Conservation (phyloP, 2,797 vertebrate species). For the Holocentrus rufus region DNA sequence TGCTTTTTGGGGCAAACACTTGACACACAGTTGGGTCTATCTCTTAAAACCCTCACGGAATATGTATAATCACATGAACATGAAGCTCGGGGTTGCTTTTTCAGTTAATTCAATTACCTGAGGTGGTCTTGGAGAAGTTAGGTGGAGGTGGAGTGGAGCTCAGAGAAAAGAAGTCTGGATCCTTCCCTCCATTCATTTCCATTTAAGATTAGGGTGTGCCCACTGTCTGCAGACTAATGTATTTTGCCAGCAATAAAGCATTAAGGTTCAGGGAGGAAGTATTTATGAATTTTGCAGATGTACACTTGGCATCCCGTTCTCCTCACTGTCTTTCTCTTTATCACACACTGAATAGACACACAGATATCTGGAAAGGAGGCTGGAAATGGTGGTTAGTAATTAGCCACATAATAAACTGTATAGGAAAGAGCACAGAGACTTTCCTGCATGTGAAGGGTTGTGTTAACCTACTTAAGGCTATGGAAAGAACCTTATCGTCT, state of each 20-base stretch:
- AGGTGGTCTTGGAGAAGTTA: constrained; percentile 47
- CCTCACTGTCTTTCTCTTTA: constrained; percentile 57
- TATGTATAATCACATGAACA: constrained; percentile 40
- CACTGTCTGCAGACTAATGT: constrained; percentile 54
- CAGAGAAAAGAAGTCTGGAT: constrained; percentile 48
- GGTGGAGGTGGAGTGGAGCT: constrained; percentile 39
- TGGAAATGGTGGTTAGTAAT: constrained; percentile 57
- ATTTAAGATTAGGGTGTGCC: constrained; percentile 29
- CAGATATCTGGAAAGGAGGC: constrained; percentile 47
- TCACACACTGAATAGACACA: constrained; percentile 45
- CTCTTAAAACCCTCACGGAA: constrained; percentile 13
- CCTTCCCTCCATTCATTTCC: constrained; percentile 37
- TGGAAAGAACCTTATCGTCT: constrained; percentile 46
- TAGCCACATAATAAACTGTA: constrained; percentile 53
- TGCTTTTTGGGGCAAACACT: constrained; percentile 49
- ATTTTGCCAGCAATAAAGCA: constrained; percentile 62
- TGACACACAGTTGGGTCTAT: constrained; percentile 35
- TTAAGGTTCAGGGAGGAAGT: constrained; percentile 58
- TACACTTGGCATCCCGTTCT: constrained; percentile 52
- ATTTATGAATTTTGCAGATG: constrained; percentile 71
- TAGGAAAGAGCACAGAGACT: constrained; percentile 20
- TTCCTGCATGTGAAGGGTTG: constrained; percentile 17
- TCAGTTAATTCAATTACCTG: constrained; percentile 62
- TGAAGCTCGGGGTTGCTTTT: constrained; percentile 40
- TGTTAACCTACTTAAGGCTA: constrained; percentile 63